Percentiles rank a stretch among this genome's conserved stretches.
Conservation (phyloP, 2,113 vertebrate species). For the Callipepla californica region DNA sequence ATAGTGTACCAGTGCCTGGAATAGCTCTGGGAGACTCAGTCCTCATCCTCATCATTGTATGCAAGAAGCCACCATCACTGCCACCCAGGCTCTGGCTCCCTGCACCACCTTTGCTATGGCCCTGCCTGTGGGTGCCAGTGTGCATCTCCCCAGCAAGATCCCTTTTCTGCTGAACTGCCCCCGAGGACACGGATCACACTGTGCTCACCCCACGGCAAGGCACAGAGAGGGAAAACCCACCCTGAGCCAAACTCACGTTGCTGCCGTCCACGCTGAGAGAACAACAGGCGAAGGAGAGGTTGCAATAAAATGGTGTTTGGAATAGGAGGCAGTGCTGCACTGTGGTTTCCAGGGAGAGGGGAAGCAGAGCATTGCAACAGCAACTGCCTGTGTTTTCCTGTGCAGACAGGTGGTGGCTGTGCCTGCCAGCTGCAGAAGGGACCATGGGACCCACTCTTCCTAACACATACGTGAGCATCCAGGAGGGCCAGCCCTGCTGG, state of each 20-base stretch:
- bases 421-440: conserved; percentile 12
- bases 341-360: neutral
- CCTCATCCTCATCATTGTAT: neutral
- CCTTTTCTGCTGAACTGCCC: neutral
- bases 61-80: neutral
- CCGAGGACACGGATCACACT: fast-evolving
- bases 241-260: neutral
- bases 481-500: neutral
- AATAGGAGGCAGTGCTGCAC: neutral
- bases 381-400: conserved; percentile 34
- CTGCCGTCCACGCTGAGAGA: neutral
- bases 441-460: neutral
- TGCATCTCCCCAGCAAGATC: neutral
- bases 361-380: neutral
- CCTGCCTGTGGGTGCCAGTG: neutral
- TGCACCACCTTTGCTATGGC: neutral
- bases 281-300: fast-evolving
- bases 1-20: neutral
- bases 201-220: fast-evolving
- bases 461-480: neutral
- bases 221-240: neutral
- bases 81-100: neutral
- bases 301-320: fast-evolving
- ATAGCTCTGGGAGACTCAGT: neutral
- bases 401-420: neutral